phyloP scores from a whole-genome alignment of 2,113 vertebrate species.

The Podocnemis expansa region DNA sequence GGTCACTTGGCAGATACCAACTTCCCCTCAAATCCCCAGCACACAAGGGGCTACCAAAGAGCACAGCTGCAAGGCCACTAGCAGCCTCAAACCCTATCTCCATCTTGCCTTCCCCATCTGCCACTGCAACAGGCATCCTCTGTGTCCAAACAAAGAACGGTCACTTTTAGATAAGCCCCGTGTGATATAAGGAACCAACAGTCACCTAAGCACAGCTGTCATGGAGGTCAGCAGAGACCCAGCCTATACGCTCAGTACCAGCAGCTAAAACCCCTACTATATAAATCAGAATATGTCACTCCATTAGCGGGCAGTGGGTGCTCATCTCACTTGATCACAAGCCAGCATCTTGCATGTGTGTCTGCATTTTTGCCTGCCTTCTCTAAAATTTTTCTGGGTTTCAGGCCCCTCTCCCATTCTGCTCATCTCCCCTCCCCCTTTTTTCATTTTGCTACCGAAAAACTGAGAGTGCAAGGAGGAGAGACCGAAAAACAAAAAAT shows the following conservation, averaged over 20 bases:
- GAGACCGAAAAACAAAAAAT: fast-evolving
- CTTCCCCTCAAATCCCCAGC: background rate
- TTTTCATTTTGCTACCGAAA: background rate
- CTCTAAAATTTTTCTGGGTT: background rate
- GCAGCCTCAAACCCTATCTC: background rate
- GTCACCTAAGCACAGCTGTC: background rate
- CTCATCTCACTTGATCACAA: background rate
- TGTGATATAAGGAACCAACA: background rate
- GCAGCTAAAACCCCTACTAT: background rate
- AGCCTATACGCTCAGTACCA: background rate
- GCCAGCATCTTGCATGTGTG: background rate
- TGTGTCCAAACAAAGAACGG: background rate
- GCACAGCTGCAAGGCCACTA: background rate
- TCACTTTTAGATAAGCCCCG: background rate
- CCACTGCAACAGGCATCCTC: background rate
- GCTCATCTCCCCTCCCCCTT: background rate
- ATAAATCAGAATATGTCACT: background rate
- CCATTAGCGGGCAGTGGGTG: background rate
- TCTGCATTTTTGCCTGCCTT: background rate
- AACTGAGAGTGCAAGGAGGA: background rate
- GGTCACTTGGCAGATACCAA: background rate
- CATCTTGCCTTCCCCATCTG: background rate
- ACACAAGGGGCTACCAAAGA: background rate
- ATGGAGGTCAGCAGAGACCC: background rate
- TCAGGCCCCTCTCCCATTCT: background rate